Evolutionary conservation across 2,888 invertebrate species (phyloP), one percentile per base, ranked within the genome.

Genomic region (Tillus elongatus): DNA sequence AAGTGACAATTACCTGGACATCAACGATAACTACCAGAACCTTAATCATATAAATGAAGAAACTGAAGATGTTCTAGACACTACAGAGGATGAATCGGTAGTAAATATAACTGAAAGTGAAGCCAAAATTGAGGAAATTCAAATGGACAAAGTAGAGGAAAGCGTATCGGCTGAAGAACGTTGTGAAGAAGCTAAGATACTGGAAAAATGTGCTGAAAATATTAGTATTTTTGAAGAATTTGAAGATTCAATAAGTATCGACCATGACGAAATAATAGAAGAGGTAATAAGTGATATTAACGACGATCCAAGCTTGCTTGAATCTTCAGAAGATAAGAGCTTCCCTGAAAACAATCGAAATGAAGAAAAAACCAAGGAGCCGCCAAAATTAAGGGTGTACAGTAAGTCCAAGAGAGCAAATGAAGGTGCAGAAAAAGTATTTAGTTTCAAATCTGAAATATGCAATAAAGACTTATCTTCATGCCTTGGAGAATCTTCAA

Each of bases 21-120:
- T 19, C n/a, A 57, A 56, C 35, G 54, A 54, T 14, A 55, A 55
- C 39, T 55, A 54, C 16, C 49, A 52, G 6, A 10, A 8, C 4
- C 10, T 6, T 10, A 11, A 27, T 6, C 4, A 4, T 10, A 4
- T 11, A 11, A 11, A 34, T 11, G 26, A 9, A 11, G 9, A 8
- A 13, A 31, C 9, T 30, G 13, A 6, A 6, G 12, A 2, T 9
- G 27, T 10, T 27, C 9, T 2, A 4, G 33, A 37, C 11, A 26
- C 13, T 13, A 3, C 3, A 9, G 26, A 27, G 15, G 12, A 4
- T 10, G 33, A 33, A n/a, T n/a, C n/a, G n/a, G 24, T 19, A n/a
- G n/a, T 19, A 8, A 8, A 8, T 8, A n/a, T 8, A 6, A n/a
- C 6, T 6, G n/a, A 19, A 6, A n/a, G n/a, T 19, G 6, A 19